These are phyloP conservation scores for Charina bottae DNA, from an alignment of 2,113 vertebrate species.

Conservation along the genomic window DNA sequence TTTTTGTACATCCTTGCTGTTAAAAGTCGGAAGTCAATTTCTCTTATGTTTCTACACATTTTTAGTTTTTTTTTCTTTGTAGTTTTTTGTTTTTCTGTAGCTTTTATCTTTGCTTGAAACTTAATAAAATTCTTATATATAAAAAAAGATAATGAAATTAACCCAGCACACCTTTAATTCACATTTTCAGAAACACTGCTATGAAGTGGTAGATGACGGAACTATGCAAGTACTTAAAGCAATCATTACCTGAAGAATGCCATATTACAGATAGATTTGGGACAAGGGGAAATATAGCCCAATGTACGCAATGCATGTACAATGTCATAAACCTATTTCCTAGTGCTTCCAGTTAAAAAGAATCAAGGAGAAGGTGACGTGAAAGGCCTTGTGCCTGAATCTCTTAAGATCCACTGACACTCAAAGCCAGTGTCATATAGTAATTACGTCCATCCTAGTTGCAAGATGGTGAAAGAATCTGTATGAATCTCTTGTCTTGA, in stretches of 20 bases:
- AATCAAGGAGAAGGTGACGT: neutral
- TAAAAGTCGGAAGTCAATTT: too few relatives aligned
- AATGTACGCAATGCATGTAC: neutral
- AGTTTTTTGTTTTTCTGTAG: too few relatives aligned
- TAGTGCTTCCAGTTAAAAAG: neutral
- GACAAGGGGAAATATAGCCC: neutral
- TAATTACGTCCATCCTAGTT: neutral
- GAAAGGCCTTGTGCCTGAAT: neutral
- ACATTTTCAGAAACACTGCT: neutral
- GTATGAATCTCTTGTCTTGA: neutral
- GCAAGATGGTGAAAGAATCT: neutral
- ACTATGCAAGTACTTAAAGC: neutral
- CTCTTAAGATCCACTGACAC: neutral
- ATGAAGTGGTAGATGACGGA: neutral
- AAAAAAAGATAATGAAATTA: neutral
- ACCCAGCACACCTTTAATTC: neutral
- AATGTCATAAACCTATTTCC: neutral
- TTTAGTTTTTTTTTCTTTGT: too few relatives aligned
- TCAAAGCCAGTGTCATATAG: too few relatives aligned
- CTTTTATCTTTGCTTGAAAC: too few relatives aligned
- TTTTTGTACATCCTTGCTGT: too few relatives aligned
- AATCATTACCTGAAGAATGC: neutral
- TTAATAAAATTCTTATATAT: too few relatives aligned
- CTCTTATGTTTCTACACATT: too few relatives aligned
- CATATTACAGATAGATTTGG: neutral